These are phyloP conservation scores for Cheilosia grossa DNA, from an alignment of 2,888 invertebrate species.

Conservation along the genomic window DNA sequence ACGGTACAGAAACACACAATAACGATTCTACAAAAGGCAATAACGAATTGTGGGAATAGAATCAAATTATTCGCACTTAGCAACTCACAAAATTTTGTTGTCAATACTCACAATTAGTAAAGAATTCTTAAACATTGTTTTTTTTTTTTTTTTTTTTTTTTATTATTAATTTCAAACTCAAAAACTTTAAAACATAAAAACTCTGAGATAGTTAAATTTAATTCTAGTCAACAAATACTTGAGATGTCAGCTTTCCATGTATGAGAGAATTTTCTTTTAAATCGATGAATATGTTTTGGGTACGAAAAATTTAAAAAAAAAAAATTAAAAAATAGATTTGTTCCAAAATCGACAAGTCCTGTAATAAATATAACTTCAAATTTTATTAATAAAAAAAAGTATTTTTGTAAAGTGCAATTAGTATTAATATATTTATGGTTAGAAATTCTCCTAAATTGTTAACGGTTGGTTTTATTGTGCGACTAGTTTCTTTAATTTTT, in stretches of 20 bases:
- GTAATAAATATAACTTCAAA: conserved; percentile 73
- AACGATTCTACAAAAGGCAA: conserved; percentile 62
- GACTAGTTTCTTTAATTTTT: conserved; percentile 16
- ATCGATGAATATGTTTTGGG: conserved; percentile 27
- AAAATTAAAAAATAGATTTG: conserved; percentile 14
- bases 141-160: conserved; percentile 18
- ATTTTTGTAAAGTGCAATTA: conserved; percentile 44
- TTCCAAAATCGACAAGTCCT: conserved; percentile 73
- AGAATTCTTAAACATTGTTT: conserved; percentile 6
- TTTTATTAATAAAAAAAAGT: conserved; percentile 63
- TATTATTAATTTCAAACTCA: conserved; percentile 15
- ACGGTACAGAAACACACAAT: conserved; percentile 73
- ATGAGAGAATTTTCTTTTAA: conserved; percentile 29
- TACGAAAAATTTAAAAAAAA: conserved; percentile 35
- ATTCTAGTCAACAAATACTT: conserved; percentile 38
- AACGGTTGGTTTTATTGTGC: conserved; percentile 29
- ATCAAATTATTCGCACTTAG: conserved; percentile 36
- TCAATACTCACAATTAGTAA: conserved; percentile 62
- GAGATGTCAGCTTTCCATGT: conserved; percentile 54
- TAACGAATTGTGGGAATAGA: conserved; percentile 35
- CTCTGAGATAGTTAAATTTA: conserved; percentile 2
- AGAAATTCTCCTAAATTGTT: conserved; percentile 23
- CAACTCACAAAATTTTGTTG: conserved; percentile 53
- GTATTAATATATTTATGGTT: conserved; percentile 18
- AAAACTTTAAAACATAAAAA: conserved; percentile 18